phyloP scores from a whole-genome alignment of 2,888 invertebrate species.

The Coenonympha glycerion region DNA sequence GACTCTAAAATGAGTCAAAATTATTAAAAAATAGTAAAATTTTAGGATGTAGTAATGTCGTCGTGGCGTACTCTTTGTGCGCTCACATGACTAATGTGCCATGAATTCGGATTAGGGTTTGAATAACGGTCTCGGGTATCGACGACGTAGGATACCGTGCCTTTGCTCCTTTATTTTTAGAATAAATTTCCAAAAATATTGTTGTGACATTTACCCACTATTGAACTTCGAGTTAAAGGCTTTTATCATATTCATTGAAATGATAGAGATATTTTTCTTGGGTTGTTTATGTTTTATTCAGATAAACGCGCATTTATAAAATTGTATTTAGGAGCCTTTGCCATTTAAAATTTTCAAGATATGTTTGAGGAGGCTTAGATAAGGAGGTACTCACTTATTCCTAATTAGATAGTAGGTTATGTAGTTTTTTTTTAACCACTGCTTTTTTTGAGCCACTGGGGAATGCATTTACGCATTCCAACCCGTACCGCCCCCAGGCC shows the following conservation, averaged over 20 bases:
- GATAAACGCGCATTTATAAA: no score
- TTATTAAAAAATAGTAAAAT: conserved; percentile 62
- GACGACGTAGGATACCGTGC: conserved; percentile 4
- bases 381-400: no score
- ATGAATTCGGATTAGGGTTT: conserved; percentile 34
- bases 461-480: no score
- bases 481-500: no score
- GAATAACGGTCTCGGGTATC: conserved; percentile 29
- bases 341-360: no score
- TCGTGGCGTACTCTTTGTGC: conserved; percentile 40
- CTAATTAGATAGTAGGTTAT: no score
- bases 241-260: no score
- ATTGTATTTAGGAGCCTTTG: no score
- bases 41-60: conserved; percentile 49
- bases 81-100: conserved; percentile 45
- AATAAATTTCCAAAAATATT: neutral
- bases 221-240: no score
- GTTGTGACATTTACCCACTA: conserved; percentile 2
- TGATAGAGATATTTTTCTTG: neutral
- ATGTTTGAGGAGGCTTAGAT: no score
- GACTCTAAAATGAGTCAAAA: conserved; percentile 34
- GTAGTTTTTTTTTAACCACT: no score
- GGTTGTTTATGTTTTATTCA: neutral
- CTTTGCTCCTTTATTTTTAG: neutral
- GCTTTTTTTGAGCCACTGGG: no score